Percentiles rank a stretch among this genome's conserved stretches.
These are phyloP conservation scores for Mayetiola destructor DNA, from an alignment of 2,888 invertebrate genomes.

Conservation along the genomic window DNA sequence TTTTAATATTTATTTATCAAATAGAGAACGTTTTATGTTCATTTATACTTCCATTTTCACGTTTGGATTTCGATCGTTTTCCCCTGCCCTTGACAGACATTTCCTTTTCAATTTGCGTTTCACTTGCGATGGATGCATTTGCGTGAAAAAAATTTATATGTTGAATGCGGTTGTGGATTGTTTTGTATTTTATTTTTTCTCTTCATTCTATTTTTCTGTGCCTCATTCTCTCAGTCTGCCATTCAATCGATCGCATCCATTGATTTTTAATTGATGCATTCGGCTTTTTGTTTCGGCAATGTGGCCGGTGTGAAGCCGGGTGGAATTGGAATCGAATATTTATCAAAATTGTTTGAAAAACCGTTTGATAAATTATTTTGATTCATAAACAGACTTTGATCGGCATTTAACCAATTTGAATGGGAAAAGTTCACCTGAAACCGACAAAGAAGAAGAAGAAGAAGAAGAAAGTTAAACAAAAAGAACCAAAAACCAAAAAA, in stretches of 20 bases:
- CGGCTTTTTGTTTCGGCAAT: slow-evolving; percentile 25
- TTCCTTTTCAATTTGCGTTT: no score
- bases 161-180: background rate
- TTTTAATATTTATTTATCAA: no score
- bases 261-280: slow-evolving; percentile 29
- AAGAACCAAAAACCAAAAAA: no score
- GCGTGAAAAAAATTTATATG: no score
- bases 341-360: slow-evolving; percentile 26
- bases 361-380: slow-evolving; percentile 28
- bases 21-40: no score
- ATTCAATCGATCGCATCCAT: background rate
- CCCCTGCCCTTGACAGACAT: no score
- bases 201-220: background rate
- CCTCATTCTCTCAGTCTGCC: no score
- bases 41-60: no score
- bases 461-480: no score
- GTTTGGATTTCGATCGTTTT: no score
- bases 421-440: slow-evolving; percentile 26
- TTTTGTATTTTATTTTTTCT: background rate
- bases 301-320: slow-evolving; percentile 26
- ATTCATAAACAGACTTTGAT: slow-evolving; percentile 21
- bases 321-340: slow-evolving; percentile 26
- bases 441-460: slow-evolving; percentile 13
- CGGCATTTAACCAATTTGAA: slow-evolving; percentile 26
- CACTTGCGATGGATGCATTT: no score